Base-by-base conservation (phyloP, 2,888 invertebrate genomes). In the Gonocerus acuteangulatus region DNA sequence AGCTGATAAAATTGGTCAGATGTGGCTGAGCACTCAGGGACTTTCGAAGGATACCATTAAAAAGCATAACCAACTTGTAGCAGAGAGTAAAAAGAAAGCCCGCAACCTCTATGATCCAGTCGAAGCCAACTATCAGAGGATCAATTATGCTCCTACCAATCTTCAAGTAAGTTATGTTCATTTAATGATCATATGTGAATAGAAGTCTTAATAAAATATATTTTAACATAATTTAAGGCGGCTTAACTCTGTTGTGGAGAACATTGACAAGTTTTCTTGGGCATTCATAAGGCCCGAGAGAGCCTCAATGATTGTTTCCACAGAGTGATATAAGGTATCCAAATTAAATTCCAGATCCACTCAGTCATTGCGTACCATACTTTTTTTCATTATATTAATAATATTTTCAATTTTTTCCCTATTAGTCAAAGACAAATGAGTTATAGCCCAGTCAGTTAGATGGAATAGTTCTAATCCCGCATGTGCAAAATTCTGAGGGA, bases 101-200 rank as follows among this genome's bases (percentile, higher is more conserved):
- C 48, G 62, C 11, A 62, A 64, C 47, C 19, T 64, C 15, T 64
- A 64, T 13, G 64, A 64, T 32, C 60, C 64, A 34, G 64, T 60
- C 21, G 64, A 62, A 34, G 62, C 64, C n/a, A 62, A 62, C 48
- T 64, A 64, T 51, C 64, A 64, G 52, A 58, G 64, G 47, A 61
- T 64, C 7, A 61, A 60, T 16, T 65, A 65, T 18, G 51, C 61
- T 47, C 34, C 51, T 1, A 22, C 45, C 54, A 54, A 51, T 45
- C 56, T 49, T 42, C 58, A 58, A 48, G 45, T 58, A 39, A 48
- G 15, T 32, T 44, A 7, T 48, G 6, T 32, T n/a, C n/a, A n/a
- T n/a, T n/a, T n/a, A n/a, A n/a, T n/a, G n/a, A n/a, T n/a, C n/a
- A n/a, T n/a, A n/a, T n/a, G n/a, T n/a, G n/a, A n/a, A n/a, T n/a